Base-by-base conservation (phyloP, 30 jellyfish, hydroid and myxozoan genomes). In the Aurelia coerulea region DNA sequence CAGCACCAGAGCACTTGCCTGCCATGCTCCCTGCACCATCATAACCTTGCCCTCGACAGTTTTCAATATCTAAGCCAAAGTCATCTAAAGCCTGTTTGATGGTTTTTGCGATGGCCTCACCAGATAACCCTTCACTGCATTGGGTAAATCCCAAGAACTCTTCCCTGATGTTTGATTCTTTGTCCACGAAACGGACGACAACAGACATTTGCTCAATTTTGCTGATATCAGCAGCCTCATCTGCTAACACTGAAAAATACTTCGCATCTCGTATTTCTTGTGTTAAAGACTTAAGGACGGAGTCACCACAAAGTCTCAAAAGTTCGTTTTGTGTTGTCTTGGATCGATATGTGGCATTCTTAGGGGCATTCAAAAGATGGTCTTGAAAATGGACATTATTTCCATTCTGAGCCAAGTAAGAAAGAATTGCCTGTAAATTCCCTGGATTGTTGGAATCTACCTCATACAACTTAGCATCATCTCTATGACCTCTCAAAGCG, bases 21-120 rank as follows among this genome's bases (percentile, higher is more conserved):
- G 97, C 90, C 81, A 88, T 74, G 54, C 69, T 37, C 13, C 90
- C 97, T 53, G 97, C 97, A 10, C 90, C 90, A 81, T 88, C 94
- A 51, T 88, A 80, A 53, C 94, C 84, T 73, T 88, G 97, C 8
- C 90, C 89, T 72, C 90, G n/a, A n/a, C n/a, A n/a, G n/a, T n/a
- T n/a, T n/a, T n/a, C n/a, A n/a, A n/a, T n/a, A n/a, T n/a, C n/a
- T 18, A 50, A 32, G 23, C 86, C 86, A 1, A 75, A 52, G 3
- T 13, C 5, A 1, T 75, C 19, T 1, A 75, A 2, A 1, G 78
- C 32, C 52, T 71, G 8, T 1, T 3, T 2, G 16, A 32, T 31
- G 52, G n/a, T 42, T 12, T 73, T 46, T 59, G 73, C 49, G 13
- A 90, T 23, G 23, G 58, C 91, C n/a, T 59, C 77, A 5, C 95